These are phyloP conservation scores for Probaryconus sp. DNA, from an alignment of 1,140 invertebrate species.

Conservation along the genomic window DNA sequence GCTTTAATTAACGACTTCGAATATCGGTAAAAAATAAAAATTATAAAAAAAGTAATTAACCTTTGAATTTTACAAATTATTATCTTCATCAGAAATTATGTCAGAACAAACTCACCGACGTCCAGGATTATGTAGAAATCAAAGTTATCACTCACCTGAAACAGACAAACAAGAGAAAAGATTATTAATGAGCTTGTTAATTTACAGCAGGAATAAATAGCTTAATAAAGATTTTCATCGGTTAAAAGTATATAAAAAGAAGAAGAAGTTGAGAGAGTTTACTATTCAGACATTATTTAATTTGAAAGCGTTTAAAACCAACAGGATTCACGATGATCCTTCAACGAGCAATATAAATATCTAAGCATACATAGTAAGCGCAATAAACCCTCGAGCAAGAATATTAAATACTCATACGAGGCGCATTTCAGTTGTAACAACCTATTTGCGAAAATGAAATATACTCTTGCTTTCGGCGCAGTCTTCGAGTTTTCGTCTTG, in stretches of 20 bases:
- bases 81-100: conserved; percentile 23
- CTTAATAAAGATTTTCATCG: too few relatives aligned
- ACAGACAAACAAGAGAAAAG: conserved; percentile 62
- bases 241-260: too few relatives aligned
- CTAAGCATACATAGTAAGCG: conserved; percentile 44
- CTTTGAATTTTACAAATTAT: too few relatives aligned
- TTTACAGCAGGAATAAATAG: too few relatives aligned
- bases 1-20: too few relatives aligned
- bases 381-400: conserved; percentile 32
- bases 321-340: conserved; percentile 7
- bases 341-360: conserved; percentile 47
- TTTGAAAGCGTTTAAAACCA: too few relatives aligned
- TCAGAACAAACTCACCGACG: conserved; percentile 49
- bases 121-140: too few relatives aligned
- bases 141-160: conserved; percentile 67
- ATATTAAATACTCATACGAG: conserved; percentile 49
- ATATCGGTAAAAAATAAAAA: too few relatives aligned
- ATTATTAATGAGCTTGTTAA: too few relatives aligned
- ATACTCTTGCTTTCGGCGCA: conserved; percentile 52
- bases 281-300: too few relatives aligned
- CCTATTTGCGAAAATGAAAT: conserved; percentile 59
- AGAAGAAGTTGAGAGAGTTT: too few relatives aligned
- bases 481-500: conserved; percentile 46
- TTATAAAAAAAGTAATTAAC: too few relatives aligned
- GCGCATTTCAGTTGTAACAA: conserved; percentile 39